Percentiles rank a stretch among this genome's conserved stretches.
These are phyloP conservation scores for Rhagonycha lutea DNA, from an alignment of 2,888 invertebrate genomes.

Conservation along the genomic window DNA sequence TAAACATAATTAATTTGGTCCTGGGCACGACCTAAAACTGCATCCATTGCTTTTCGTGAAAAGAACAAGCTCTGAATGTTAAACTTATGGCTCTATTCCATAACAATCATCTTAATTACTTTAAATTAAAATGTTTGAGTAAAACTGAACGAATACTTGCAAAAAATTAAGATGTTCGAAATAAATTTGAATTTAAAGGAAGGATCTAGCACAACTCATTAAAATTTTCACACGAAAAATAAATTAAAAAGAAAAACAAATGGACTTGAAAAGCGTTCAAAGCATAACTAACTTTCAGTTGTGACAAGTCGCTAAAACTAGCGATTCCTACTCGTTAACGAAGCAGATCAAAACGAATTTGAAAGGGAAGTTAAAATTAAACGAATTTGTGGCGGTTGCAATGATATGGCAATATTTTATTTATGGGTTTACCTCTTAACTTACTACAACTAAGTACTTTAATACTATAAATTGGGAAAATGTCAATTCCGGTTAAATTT, in stretches of 20 bases:
- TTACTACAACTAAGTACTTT: not conserved
- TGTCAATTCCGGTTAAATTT: not conserved
- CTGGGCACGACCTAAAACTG: too few species aligned
- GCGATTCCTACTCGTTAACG: not conserved
- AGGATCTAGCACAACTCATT: not conserved
- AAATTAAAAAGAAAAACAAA: not conserved
- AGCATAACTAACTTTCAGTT: not conserved
- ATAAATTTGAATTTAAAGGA: not conserved
- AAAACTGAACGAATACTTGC: too few species aligned
- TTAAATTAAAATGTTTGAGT: too few species aligned
- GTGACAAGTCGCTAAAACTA: not conserved
- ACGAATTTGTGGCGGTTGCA: not conserved
- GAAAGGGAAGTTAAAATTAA: not conserved
- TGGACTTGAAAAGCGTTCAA: not conserved
- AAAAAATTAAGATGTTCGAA: too few species aligned
- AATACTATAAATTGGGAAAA: not conserved
- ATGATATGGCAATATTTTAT: not conserved
- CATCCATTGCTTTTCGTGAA: too few species aligned
- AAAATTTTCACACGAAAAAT: not conserved
- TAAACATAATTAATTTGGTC: too few species aligned
- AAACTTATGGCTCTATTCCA: too few species aligned
- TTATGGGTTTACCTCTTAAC: not conserved
- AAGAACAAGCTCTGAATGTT: too few species aligned
- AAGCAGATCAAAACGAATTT: not conserved
- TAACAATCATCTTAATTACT: too few species aligned